Conservation (phyloP, 2,113 vertebrate species). For the Microtus ochrogaster region DNA sequence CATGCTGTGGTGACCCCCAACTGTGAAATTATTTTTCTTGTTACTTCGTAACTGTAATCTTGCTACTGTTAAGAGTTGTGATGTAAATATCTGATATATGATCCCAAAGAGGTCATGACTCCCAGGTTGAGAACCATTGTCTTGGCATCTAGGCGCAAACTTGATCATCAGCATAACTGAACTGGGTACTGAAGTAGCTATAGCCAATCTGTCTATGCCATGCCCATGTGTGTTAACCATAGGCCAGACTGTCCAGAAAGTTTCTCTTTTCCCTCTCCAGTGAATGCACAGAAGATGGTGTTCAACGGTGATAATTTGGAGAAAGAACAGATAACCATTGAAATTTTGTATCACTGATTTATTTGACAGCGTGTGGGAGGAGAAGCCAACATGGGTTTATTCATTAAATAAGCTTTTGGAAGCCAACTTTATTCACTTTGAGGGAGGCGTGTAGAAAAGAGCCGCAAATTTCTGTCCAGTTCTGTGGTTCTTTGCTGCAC, state of each 20-base stretch:
- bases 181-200: background rate
- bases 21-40: background rate
- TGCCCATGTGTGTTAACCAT: background rate
- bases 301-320: background rate
- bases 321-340: background rate
- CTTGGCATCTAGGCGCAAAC: conserved; percentile 10
- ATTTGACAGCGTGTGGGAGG: background rate
- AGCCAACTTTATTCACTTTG: conserved; percentile 23
- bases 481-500: background rate
- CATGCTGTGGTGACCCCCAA: background rate
- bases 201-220: background rate
- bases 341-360: background rate
- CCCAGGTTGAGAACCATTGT: background rate
- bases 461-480: background rate
- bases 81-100: background rate
- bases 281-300: background rate
- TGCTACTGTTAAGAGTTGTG: background rate
- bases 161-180: background rate
- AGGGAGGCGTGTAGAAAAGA: background rate
- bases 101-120: too few relatives aligned
- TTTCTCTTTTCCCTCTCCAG: background rate
- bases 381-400: background rate
- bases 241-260: background rate
- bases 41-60: background rate
- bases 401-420: conserved; percentile 13